These are phyloP conservation scores for Caenorhabditis auriculariae DNA, from an alignment of 2,888 invertebrate species.

Conservation along the genomic window DNA sequence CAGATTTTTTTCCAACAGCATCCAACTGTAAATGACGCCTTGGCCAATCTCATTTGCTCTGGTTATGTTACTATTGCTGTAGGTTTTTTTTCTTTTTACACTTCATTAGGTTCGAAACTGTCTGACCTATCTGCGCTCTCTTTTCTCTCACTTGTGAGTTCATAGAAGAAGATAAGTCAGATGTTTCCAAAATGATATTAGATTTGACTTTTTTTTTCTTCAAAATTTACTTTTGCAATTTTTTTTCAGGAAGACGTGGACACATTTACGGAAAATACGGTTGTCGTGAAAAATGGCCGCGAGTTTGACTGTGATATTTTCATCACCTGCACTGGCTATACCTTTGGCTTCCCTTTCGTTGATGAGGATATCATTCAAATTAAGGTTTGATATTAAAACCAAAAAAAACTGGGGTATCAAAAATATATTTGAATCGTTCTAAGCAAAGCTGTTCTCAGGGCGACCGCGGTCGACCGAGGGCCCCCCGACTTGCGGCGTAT, in stretches of 20 bases:
- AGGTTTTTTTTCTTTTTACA: slow-evolving; percentile 1
- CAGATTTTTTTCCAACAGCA: slow-evolving; percentile 59
- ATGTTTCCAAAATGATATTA: too few relatives aligned
- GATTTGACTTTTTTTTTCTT: too few relatives aligned
- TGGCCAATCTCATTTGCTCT: slow-evolving; percentile 64
- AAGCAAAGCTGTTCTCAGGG: too few relatives aligned
- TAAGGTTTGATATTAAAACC: slow-evolving; percentile 24
- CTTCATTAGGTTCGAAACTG: neutral
- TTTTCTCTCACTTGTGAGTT: neutral
- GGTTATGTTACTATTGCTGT: slow-evolving; percentile 64
- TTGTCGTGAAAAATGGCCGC: slow-evolving; percentile 73
- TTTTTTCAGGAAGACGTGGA: slow-evolving; percentile 91
- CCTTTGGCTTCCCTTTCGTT: slow-evolving; percentile 66
- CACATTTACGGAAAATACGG: slow-evolving; percentile 93
- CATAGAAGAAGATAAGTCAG: neutral
- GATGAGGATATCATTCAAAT: slow-evolving; percentile 54
- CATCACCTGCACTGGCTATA: slow-evolving; percentile 63
- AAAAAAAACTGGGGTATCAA: neutral
- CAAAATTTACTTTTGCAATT: neutral
- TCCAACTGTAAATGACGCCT: slow-evolving; percentile 66
- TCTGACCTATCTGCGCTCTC: neutral
- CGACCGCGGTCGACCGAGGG: too few relatives aligned
- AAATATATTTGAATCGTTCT: neutral
- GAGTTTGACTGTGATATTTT: slow-evolving; percentile 62
- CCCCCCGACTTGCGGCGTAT: too few relatives aligned